Evolutionary conservation across 2,113 vertebrate species (phyloP), one percentile per base, ranked within the genome.

Genomic region (Seriola dumerili): DNA sequence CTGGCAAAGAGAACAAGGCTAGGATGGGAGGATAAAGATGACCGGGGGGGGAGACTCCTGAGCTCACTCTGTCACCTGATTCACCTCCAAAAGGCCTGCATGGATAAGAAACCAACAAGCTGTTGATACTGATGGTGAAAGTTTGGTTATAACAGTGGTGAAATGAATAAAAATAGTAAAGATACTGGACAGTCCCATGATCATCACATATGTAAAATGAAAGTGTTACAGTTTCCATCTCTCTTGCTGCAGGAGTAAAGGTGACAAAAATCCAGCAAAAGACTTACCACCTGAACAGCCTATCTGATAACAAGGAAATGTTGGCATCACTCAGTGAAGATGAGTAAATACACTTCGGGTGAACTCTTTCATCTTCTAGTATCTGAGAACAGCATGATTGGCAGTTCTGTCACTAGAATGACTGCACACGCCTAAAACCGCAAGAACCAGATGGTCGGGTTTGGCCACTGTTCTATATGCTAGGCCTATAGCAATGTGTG

Each of bases 361-460:
- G 10, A 74, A 63, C 7, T 59, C 48, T 71, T 58, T 29, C 19
- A 62, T 36, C 5, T 57, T 59, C 59, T 44, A 17, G 52, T 34
- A 46, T 23, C 54, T 61, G 67, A 73, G 62, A 70, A 46, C 7
- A 44, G 46, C 9, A 4, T 34, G 67, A 86, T 12, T 55, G 44
- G 11, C 14, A 68, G 21, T 14, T 84, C 16, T 69, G 76, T 86
- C 85, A 74, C 16, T 1, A 1, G 17, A 76, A 29, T 72, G 61
- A 67, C 8, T 14, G 17, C 19, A 57, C 46, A 65, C 19, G 19
- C 48, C 54, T 70, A 9, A 76, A 81, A 73, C 78, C 4, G 2
- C 70, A 52, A 61, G 23, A 90, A 90, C 84, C 73, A 69, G 84
- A 84, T 1, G 19, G 66, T 87, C 86, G 12, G 19, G 88, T 92